A percentile compares a stretch with the other conserved stretches of the same genome.
Evolutionary conservation across 2,797 vertebrate genomes (phyloP).

Genomic region (Sebastes melanostomus): DNA sequence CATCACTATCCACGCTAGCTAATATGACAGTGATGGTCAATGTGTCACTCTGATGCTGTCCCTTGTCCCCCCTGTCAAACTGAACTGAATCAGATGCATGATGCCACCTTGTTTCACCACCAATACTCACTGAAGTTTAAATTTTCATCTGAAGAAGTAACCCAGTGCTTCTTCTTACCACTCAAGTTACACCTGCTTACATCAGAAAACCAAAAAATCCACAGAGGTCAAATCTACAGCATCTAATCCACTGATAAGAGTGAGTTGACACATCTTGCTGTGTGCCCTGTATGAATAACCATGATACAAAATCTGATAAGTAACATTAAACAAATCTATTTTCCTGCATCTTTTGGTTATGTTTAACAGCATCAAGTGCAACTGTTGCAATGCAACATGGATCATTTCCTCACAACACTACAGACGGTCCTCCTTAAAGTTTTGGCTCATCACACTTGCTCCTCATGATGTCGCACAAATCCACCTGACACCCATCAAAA

Average conservation of each 20-base stretch:
- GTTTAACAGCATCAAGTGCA: not conserved
- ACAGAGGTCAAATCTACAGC: not conserved
- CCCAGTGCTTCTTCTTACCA: too few species aligned
- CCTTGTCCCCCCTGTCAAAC: too few species aligned
- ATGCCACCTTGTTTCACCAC: not conserved
- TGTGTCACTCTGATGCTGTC: too few species aligned
- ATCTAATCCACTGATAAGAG: not conserved
- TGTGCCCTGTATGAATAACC: not conserved
- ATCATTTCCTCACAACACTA: not conserved
- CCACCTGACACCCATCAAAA: constrained; percentile 19
- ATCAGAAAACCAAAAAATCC: too few species aligned
- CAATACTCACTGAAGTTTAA: not conserved
- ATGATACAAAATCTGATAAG: not conserved
- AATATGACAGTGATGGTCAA: too few species aligned
- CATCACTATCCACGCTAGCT: too few species aligned
- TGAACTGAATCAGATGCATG: not conserved
- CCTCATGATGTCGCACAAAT: not conserved
- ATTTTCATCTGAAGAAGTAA: too few species aligned
- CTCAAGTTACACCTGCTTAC: too few species aligned
- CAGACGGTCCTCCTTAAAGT: not conserved
- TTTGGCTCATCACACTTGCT: not conserved
- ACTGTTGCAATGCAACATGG: not conserved
- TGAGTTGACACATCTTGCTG: not conserved
- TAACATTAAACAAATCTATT: not conserved
- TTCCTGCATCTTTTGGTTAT: not conserved